A percentile compares a stretch with the other conserved stretches of the same genome.
phyloP scores from a whole-genome alignment of 2,888 invertebrate species.

The Amphipyra tragopoginis region DNA sequence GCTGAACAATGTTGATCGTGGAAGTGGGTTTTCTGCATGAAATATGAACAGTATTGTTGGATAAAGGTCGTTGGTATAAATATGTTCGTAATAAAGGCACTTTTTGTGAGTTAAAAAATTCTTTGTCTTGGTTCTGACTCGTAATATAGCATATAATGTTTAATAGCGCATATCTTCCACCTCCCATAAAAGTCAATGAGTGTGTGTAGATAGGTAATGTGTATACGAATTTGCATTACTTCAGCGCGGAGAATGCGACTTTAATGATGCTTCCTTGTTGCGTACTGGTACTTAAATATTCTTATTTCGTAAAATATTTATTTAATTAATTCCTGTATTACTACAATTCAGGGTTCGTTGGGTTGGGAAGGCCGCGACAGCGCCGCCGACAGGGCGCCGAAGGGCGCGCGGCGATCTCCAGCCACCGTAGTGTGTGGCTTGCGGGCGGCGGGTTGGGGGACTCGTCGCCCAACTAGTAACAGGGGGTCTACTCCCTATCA shows the following conservation, averaged over 20 bases:
- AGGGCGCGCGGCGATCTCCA: no score
- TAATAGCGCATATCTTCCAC: conserved; percentile 33
- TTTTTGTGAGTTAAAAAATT: conserved; percentile 21
- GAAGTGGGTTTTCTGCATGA: conserved; percentile 41
- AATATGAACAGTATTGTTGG: conserved; percentile 27
- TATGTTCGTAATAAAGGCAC: conserved; percentile 29
- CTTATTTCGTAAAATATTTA: no score
- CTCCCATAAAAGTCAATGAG: conserved; percentile 31
- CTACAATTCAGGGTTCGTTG: no score
- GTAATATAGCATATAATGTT: conserved; percentile 35
- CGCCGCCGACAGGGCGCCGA: no score
- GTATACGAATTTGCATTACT: conserved; percentile 26
- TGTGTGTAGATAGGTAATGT: conserved; percentile 8
- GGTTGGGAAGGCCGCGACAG: no score
- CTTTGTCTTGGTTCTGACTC: conserved; percentile 38
- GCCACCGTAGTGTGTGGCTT: no score
- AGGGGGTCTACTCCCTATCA: no score
- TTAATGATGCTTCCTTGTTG: not conserved
- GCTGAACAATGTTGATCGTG: conserved; percentile 35
- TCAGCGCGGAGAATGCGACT: conserved; percentile 1
- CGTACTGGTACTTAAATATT: no score
- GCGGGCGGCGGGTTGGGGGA: no score
- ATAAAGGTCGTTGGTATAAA: conserved; percentile 3
- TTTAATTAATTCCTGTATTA: no score
- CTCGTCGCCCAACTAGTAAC: no score